Evolutionary conservation across 2,888 invertebrate species (phyloP), one percentile per base, ranked within the genome.

Genomic region (Ectemnius cavifrons): DNA sequence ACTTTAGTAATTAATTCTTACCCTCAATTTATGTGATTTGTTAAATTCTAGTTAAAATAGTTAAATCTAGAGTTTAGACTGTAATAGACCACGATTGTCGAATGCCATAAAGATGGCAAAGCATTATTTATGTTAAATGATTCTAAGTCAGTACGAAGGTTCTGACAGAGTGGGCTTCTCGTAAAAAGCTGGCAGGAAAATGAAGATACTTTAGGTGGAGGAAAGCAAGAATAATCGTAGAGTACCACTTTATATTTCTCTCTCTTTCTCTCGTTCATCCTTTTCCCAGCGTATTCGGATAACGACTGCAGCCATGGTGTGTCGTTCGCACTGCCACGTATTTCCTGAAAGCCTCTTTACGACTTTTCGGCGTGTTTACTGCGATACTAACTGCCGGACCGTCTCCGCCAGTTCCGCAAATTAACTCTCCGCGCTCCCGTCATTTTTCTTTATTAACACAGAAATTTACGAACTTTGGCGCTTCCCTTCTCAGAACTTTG

Each of bases 391-490:
- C 72, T 75, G 67, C 71, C 64, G 58, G 64, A 63, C 60, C 60
- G 65, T 57, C 73, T 67, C 63, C 47, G n/a, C 56, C 69, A 63
- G 59, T 62, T 45, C 63, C 67, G 67, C 70, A 70, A 73, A 80
- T 82, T 82, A 81, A 80, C 76, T 72, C 46, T 64, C 62, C 59
- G 79, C 72, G 52, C 70, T 71, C 68, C 65, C 68, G 72, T 80
- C 78, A 80, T 81, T 78, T 80, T 81, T 81, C 81, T 80, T 68
- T 74, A 80, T 80, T 80, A 81, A 67, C 63, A 11, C 66, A 47
- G 68, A 80, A 74, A 81, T 80, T 76, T 77, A 77, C 64, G 80
- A 63, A 37, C 37, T 37, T 37, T 8, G 8, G 6, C 37, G 37
- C 5, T 37, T 11, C 37, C 11, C 8, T 37, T 8, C 8, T 37